Base-by-base conservation (phyloP, 2,113 vertebrate genomes). In the Nipponia nippon region DNA sequence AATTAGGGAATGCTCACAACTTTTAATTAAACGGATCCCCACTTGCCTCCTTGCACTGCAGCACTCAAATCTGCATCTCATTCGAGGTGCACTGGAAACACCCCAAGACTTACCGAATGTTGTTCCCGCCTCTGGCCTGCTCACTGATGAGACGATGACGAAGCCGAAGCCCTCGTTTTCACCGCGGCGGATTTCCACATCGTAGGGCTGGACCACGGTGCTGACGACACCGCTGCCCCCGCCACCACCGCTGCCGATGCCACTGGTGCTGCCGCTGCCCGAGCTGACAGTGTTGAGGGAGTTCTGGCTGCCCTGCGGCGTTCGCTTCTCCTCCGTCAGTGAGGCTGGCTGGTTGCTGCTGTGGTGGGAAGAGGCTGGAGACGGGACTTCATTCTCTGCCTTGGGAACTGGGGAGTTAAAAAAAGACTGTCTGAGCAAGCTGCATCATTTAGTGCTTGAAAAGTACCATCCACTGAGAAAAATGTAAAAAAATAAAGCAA, bases 141-240 rank as follows among this genome's bases (percentile, higher is more conserved):
- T 99, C 95, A 99, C 99, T 0, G 99, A 99, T 0, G 99, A 99
- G 67, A 99, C 99, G 40, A 99, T 99, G 98, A 99, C 99, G 2
- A 99, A 99, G 36, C 99, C 99, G 1, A 99, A 99, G 30, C 99
- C 99, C 95, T 99, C 99, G 3, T 98, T 99, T 96, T 99, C 99
- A 0, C 99, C 99, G 0, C 99, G 99, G 73, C 98, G 98, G 97
- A 99, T 99, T 95, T 99, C 99, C 53, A 99, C 99, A 3, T 99
- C 99, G 0, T 99, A 99, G 50, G 99, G 99, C 97, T 99, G 99
- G 65, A 99, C 63, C 85, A 98, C 91, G 0, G 99, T 26, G 58
- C 98, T 98, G 53, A 99, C 99, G 25, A 99, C 99, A 0, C 99
- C 98, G 3, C 99, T 99, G 65, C 98, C 99, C 0, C 98, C 99